Base-by-base conservation (phyloP, 2,797 vertebrate genomes). In the Todus mexicanus region DNA sequence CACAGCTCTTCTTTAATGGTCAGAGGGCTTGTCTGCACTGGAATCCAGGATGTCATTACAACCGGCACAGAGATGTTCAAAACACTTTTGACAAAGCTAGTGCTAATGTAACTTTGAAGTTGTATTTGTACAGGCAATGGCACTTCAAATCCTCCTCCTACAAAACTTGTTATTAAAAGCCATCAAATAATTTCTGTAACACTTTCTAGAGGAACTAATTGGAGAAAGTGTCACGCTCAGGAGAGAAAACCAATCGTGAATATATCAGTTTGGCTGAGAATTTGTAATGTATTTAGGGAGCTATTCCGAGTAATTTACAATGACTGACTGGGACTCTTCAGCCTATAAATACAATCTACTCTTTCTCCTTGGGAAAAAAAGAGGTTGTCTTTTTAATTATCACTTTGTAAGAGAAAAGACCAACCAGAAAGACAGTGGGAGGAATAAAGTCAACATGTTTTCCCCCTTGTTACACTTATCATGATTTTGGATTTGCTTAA, bases 331-430 rank as follows among this genome's bases (percentile, higher is more conserved):
- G 73, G 82, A 81, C 80, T 84, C 79, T 91, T 88, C 76, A 89
- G 85, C 89, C 82, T 91, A 95, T 78, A 95, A 94, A 94, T 78
- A 94, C 83, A 81, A 90, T 72, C 76, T 81, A 93, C 27, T 89
- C 33, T 81, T 85, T 74, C 87, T 87, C 85, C 89, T 76, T 78
- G 79, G 80, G 85, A 47, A 79, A 75, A 63, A 73, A 47, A 60
- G 45, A 91, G 63, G 80, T 71, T 92, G 89, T 72, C 79, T 96
- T 93, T 82, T 86, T 75, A 94, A 95, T 95, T 92, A 89, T 75
- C 76, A 88, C 72, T 70, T 83, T 48, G 63, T 81, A 96, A 92
- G 85, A 82, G 90, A 90, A 93, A 94, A 90, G 84, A 94, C 63
- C 91, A 92, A 70, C 63, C 51, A 93, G 75, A 89, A 93, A 92